These are phyloP conservation scores for Morpho helenor DNA, from an alignment of 2,888 invertebrate species.

Conservation along the genomic window DNA sequence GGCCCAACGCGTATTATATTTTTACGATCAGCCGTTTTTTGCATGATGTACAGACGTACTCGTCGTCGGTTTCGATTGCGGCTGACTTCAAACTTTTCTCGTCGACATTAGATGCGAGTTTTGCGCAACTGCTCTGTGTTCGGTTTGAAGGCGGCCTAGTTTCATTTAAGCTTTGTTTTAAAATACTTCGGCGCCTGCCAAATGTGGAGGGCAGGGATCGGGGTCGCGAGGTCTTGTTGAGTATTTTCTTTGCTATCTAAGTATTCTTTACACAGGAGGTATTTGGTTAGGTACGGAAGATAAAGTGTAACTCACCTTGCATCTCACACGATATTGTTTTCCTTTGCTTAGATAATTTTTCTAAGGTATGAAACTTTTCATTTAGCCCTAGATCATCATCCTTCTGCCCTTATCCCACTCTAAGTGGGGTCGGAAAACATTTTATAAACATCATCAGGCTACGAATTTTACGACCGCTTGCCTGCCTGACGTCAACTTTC, in stretches of 20 bases:
- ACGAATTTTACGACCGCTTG: no score
- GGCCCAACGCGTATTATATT: conserved; percentile 38
- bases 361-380: no score
- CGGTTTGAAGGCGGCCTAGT: conserved; percentile 31
- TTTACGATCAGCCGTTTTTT: conserved; percentile 33
- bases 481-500: no score
- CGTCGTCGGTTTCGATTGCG: conserved; percentile 3
- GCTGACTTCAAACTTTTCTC: conserved; percentile 9
- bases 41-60: conserved; percentile 26
- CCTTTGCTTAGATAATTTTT: no score
- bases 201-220: conserved; percentile 44
- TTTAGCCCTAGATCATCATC: no score
- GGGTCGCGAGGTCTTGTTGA: conserved; percentile 37
- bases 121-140: conserved; percentile 17
- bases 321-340: no score
- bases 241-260: conserved; percentile 21
- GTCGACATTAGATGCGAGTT: conserved; percentile 15
- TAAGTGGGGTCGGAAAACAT: no score
- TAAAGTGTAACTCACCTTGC: no score
- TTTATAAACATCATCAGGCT: no score
- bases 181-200: conserved; percentile 52
- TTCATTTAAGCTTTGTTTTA: conserved; percentile 50
- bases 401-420: no score
- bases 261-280: conserved; percentile 12
- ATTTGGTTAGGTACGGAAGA: no score